phyloP scores from a whole-genome alignment of 2,797 vertebrate genomes.

The Brachyrhaphis roseni region DNA sequence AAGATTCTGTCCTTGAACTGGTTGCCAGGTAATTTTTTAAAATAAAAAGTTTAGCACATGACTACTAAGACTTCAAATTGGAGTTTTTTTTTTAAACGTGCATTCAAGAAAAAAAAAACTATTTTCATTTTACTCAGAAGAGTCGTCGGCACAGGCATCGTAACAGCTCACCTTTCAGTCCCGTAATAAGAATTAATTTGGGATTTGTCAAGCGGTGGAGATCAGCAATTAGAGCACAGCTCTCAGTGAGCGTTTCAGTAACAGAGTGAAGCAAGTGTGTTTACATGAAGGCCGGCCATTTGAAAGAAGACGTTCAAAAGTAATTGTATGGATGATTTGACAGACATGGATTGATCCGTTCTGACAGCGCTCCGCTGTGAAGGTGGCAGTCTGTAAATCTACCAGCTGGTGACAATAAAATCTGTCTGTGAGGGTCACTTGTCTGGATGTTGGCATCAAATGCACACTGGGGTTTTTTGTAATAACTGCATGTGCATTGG shows the following conservation, averaged over 20 bases:
- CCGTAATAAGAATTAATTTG: constrained; percentile 11
- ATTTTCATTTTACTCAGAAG: constrained; percentile 15
- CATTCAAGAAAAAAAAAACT: not conserved
- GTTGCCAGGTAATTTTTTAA: not conserved
- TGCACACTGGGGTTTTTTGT: not conserved
- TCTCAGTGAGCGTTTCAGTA: constrained; percentile 3
- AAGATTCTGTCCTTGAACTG: not conserved
- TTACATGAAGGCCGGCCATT: constrained; percentile 5
- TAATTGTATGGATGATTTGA: constrained; percentile 12
- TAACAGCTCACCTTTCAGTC: constrained; percentile 22
- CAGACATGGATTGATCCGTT: constrained; percentile 17
- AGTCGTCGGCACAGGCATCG: not conserved
- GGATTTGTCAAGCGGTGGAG: not conserved
- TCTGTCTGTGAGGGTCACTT: not conserved
- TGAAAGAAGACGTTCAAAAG: constrained; percentile 17
- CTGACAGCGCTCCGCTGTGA: constrained; percentile 19
- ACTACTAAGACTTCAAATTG: not conserved
- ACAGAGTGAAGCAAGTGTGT: not conserved
- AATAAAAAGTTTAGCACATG: not conserved
- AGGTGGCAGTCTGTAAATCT: constrained; percentile 20
- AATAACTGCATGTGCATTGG: not conserved
- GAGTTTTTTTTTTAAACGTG: not conserved
- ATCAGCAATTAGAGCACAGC: not conserved
- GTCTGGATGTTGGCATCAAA: not conserved
- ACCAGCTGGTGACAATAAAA: constrained; percentile 20